Conservation (phyloP, 2,113 vertebrate genomes). For the Strix uralensis region DNA sequence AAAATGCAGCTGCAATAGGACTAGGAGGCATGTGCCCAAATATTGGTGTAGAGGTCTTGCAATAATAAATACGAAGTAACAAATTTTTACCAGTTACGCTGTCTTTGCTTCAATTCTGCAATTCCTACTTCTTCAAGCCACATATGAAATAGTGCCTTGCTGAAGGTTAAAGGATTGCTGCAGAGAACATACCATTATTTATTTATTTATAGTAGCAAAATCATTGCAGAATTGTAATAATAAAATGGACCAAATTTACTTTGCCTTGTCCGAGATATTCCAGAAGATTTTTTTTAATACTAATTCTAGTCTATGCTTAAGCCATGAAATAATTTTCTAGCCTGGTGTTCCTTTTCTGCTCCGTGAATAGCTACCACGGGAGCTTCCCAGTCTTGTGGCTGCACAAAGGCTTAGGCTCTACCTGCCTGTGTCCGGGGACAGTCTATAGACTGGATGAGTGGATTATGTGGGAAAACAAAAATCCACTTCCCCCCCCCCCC, state of each 20-base stretch:
- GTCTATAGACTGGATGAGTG: accelerated
- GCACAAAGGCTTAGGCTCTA: background rate
- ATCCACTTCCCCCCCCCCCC: no score
- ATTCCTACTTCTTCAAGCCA: background rate
- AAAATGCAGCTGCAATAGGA: background rate
- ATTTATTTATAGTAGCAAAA: background rate
- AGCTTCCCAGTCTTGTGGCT: accelerated
- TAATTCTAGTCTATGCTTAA: background rate
- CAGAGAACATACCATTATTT: background rate
- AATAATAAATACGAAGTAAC: background rate
- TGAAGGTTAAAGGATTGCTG: background rate
- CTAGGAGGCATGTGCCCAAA: background rate
- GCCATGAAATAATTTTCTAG: background rate
- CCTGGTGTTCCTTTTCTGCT: background rate
- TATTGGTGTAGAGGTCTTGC: no score
- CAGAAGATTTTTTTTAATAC: background rate
- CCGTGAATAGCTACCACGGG: accelerated
- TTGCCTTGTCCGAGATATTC: background rate
- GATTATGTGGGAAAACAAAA: background rate
- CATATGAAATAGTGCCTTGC: background rate
- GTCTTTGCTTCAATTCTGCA: background rate
- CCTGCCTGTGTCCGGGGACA: no score
- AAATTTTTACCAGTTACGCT: background rate
- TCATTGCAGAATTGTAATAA: background rate
- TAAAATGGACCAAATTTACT: background rate